phyloP scores from a whole-genome alignment of 2,797 vertebrate species.

The Enteromius paludinosus region DNA sequence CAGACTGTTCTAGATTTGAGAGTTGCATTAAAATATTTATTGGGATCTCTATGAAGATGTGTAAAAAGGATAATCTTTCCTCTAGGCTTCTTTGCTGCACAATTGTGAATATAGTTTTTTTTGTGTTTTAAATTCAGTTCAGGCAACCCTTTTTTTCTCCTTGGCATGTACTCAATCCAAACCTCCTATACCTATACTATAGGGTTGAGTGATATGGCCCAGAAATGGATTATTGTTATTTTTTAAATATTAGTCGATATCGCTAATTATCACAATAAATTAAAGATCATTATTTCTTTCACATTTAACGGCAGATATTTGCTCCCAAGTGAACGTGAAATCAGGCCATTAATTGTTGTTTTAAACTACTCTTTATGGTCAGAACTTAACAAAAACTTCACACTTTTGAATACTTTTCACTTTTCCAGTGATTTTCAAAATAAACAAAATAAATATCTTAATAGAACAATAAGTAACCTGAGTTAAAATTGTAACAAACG shows the following conservation, averaged over 20 bases:
- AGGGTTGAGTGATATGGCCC: neutral
- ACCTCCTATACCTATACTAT: neutral
- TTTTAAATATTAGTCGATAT: neutral
- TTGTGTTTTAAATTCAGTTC: neutral
- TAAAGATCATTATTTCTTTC: no score
- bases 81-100: neutral
- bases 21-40: conserved; percentile 13
- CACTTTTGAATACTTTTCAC: no score
- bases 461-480: no score
- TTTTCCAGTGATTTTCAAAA: no score
- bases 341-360: no score
- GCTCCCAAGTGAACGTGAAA: no score
- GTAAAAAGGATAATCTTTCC: neutral
- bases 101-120: neutral
- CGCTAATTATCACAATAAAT: neutral
- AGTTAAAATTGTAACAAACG: no score
- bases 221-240: neutral
- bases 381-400: no score
- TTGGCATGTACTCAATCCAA: neutral
- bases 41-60: neutral
- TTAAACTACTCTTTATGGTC: no score
- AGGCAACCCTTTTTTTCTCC: no score
- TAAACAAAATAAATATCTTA: no score
- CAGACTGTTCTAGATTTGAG: conserved; percentile 40
- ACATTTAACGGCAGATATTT: no score